These are phyloP conservation scores for Psophia crepitans DNA, from an alignment of 2,113 vertebrate species.

Conservation along the genomic window DNA sequence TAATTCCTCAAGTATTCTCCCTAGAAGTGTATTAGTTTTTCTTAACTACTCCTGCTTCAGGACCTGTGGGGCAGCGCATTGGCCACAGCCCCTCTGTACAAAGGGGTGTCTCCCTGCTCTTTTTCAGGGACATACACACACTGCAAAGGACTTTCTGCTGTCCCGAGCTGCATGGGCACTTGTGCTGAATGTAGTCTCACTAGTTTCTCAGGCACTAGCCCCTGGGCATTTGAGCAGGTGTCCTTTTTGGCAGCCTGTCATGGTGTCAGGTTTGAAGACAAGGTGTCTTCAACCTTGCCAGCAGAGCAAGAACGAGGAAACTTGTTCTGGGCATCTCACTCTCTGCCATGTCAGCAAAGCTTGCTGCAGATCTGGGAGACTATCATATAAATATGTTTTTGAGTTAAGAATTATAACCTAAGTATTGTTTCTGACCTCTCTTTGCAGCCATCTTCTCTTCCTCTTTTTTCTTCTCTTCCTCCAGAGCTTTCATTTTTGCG, in stretches of 20 bases:
- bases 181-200: background rate
- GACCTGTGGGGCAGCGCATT: background rate
- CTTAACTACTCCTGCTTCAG: background rate
- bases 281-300: background rate
- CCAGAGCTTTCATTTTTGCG: constrained; percentile 82
- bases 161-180: background rate
- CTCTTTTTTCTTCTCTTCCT: constrained; percentile 80
- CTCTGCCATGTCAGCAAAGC: background rate
- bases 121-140: background rate
- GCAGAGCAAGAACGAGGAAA: background rate
- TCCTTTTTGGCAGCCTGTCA: background rate
- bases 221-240: background rate
- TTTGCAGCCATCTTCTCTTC: constrained; percentile 63
- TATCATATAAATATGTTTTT: background rate
- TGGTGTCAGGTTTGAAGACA: background rate
- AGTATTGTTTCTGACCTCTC: constrained; percentile 74
- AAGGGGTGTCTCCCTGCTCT: background rate
- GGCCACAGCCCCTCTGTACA: background rate
- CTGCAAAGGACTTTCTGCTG: background rate
- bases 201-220: background rate
- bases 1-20: background rate
- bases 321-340: background rate
- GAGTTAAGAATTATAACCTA: background rate
- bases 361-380: background rate
- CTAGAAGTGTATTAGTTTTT: background rate